Base-by-base conservation (phyloP, 2,888 invertebrate genomes). In the Colletes collaris region DNA sequence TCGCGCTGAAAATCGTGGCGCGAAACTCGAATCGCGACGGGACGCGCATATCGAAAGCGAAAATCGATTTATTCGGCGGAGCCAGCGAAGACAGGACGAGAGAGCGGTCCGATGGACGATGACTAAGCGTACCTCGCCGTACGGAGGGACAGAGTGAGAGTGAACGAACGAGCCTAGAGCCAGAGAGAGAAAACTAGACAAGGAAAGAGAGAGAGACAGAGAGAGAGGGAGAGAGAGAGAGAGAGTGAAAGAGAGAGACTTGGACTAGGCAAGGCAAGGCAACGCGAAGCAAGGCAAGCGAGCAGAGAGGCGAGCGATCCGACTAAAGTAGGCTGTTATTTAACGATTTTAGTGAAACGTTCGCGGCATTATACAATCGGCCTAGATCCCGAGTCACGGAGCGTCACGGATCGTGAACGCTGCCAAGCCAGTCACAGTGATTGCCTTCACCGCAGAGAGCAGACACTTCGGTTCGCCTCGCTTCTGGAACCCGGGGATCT, bases 351-450 rank as follows among this genome's bases (percentile, higher is more conserved):
- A 92, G 92, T 89, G 92, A 92, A 92, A 92, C 91, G 91, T 90
- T 92, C 89, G 89, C 89, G 89, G 90, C 84, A 91, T 92, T 92
- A 92, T 92, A 92, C 92, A 92, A 92, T 92, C 92, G 92, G 90
- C 92, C 92, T 92, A 92, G 92, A 92, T 92, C 90, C 91, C 89
- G 89, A 92, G 91, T 92, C 92, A 92, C 91, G 92, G 91, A 92
- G 89, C 92, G 92, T 92, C 92, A 92, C 92, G 92, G 92, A 91
- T 92, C 90, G 92, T 91, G 92, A 90, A 86, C 90, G 90, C 88
- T 87, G 88, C 87, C 88, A 86, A 86, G 86, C 89, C 83, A 88
- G 84, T 86, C 88, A 81, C 87, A 85, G 84, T 82, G 82, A 89
- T 90, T 89, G 85, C 87, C 86, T 88, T 90, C 84, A 86, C 84